Evolutionary conservation across 2,797 vertebrate species (phyloP).

Genomic region (Bucorvus abyssinicus): DNA sequence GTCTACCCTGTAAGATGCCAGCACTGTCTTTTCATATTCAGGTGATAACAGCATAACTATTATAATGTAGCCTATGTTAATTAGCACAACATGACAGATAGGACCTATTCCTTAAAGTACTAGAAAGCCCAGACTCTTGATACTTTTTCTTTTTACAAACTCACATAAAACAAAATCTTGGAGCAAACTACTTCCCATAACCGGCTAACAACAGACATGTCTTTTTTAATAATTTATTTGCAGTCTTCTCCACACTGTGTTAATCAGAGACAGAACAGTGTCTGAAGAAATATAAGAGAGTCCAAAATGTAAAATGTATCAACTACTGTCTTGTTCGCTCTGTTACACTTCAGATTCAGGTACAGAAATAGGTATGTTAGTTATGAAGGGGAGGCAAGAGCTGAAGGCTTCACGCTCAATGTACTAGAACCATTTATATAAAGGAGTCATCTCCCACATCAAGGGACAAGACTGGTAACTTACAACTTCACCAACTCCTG

Average conservation of each 20-base stretch:
- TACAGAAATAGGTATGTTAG: not conserved
- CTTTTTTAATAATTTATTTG: not conserved
- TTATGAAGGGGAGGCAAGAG: not conserved
- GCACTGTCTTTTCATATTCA: not conserved
- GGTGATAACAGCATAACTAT: not conserved
- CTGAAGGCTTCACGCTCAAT: not conserved
- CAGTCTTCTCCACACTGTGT: not conserved
- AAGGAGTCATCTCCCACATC: not conserved
- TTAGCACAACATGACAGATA: not conserved
- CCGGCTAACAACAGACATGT: not conserved
- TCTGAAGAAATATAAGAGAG: not conserved
- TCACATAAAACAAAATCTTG: not conserved
- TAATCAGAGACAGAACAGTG: not conserved
- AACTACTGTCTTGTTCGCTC: not conserved
- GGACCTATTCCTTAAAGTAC: not conserved
- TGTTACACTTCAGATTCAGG: not conserved
- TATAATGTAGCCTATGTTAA: not conserved
- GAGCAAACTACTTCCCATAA: not conserved
- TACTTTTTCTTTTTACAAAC: not conserved
- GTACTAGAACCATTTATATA: not conserved
- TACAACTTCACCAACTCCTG: accelerated
- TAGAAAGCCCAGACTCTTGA: not conserved
- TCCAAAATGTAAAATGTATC: not conserved
- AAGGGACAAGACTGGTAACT: not conserved
- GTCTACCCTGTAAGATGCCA: not conserved